Evolutionary conservation across 64 coral and sea anemone genomes (phyloP), one percentile per base, ranked within the genome.

Genomic region (Actinia equina): DNA sequence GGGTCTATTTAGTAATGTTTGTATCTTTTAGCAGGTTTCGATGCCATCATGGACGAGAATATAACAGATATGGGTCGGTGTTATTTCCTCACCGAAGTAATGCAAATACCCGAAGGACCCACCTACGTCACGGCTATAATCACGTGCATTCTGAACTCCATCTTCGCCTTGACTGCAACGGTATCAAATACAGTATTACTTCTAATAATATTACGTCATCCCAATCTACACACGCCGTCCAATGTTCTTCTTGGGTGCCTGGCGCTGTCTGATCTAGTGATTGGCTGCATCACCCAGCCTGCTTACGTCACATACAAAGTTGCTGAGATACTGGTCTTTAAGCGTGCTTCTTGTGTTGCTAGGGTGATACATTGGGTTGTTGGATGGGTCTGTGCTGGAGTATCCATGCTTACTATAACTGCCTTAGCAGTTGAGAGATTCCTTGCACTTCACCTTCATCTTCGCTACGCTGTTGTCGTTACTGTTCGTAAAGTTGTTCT

Each of bases 361-460:
- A 85, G 89, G 43, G 51, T 91, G 12, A 23, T 91, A 52, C 89
- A 91, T 22, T 91, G 89, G 89, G 85, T 91, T n/a, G 70, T 44
- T 80, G 89, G 89, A 2, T 91, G 84, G 74, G 77, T 91, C 20
- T 86, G 89, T 6, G 89, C 83, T 5, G 89, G 89, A 12, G 84
- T 91, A 7, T 91, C 89, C 5, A 84, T 91, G 11, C 43, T 91
- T 54, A 91, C 89, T 62, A 91, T 91, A 27, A 76, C 83, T 15
- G 83, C 89, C 6, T 78, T 91, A 30, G 52, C 89, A 7, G 44
- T 91, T 71, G 89, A 91, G 41, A 85, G 85, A 27, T 58, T 86
- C 51, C 58, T 86, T 4, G 84, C 83, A 3, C 54, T 91, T 12
- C 23, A 86, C 9, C 43, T 86, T 19, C 89, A 91, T 65, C 84